phyloP scores from a whole-genome alignment of 1,140 invertebrate species.

The Diuraphis noxia region DNA sequence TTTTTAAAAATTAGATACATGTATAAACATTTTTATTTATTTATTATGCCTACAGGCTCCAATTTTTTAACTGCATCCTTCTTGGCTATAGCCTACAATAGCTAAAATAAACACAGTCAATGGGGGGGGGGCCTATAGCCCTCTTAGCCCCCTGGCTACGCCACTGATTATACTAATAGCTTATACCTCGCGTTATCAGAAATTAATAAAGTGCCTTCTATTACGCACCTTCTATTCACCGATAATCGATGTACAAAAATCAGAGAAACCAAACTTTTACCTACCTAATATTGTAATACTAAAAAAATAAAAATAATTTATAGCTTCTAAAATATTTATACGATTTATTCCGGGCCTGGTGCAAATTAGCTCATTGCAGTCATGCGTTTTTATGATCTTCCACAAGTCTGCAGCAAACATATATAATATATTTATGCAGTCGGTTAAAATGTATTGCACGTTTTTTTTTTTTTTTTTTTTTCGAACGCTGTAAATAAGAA shows the following conservation, averaged over 20 bases:
- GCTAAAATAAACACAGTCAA: too few relatives aligned
- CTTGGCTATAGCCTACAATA: too few relatives aligned
- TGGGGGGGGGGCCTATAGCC: too few relatives aligned
- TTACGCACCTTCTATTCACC: not conserved
- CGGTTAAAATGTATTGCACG: not conserved
- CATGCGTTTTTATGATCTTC: not conserved
- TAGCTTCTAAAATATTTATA: not conserved
- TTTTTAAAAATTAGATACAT: too few relatives aligned
- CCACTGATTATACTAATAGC: too few relatives aligned
- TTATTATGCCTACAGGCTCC: too few relatives aligned
- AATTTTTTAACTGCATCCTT: too few relatives aligned
- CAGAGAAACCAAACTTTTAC: not conserved
- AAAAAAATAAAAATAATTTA: not conserved
- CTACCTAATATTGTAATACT: not conserved
- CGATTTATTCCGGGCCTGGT: not conserved
- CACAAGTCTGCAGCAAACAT: not conserved
- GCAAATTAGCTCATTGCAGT: not conserved
- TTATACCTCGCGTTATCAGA: not conserved
- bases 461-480: not conserved
- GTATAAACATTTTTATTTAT: too few relatives aligned
- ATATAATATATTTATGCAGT: not conserved
- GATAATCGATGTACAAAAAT: not conserved
- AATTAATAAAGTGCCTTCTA: not conserved
- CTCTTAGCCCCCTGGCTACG: too few relatives aligned
- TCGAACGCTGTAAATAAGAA: not conserved